These are phyloP conservation scores for Nicator chloris DNA, from an alignment of 2,113 vertebrate genomes.

Conservation along the genomic window DNA sequence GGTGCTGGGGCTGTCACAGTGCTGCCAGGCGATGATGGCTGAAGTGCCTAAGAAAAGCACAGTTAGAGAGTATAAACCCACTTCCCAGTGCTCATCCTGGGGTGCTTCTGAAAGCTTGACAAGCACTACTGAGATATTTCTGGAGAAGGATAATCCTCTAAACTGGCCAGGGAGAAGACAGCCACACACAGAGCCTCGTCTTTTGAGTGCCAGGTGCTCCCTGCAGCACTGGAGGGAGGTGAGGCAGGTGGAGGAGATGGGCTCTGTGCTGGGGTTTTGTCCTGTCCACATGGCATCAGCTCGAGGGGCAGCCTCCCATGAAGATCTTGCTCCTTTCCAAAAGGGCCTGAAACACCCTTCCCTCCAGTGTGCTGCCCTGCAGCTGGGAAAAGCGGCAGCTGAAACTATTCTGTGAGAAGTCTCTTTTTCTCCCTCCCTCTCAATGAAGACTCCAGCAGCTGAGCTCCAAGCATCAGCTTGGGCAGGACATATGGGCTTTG, in stretches of 20 bases:
- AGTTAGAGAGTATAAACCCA: not conserved
- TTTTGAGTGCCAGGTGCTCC: rapidly evolving
- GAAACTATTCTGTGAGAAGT: not conserved
- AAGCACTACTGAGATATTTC: not conserved
- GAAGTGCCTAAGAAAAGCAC: not conserved
- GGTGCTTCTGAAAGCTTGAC: not conserved
- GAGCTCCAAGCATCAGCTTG: not conserved
- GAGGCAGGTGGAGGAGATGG: not conserved
- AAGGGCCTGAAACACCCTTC: not conserved
- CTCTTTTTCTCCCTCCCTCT: not conserved
- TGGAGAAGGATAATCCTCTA: not conserved
- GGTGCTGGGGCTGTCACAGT: not conserved
- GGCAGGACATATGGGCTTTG: not conserved
- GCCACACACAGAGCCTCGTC: not conserved
- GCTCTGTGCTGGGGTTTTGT: not conserved
- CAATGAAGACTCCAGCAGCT: not conserved
- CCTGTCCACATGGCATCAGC: rapidly evolving
- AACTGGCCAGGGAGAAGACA: not conserved
- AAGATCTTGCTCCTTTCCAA: not conserved
- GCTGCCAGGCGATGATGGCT: not conserved
- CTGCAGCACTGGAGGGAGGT: not conserved
- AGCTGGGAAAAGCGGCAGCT: not conserved
- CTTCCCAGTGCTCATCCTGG: not conserved
- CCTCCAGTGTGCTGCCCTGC: not conserved
- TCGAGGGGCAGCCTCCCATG: not conserved